Evolutionary conservation across 2,888 invertebrate genomes (phyloP), one percentile per base, ranked within the genome.

Genomic region (Heteromyza rotundicornis): DNA sequence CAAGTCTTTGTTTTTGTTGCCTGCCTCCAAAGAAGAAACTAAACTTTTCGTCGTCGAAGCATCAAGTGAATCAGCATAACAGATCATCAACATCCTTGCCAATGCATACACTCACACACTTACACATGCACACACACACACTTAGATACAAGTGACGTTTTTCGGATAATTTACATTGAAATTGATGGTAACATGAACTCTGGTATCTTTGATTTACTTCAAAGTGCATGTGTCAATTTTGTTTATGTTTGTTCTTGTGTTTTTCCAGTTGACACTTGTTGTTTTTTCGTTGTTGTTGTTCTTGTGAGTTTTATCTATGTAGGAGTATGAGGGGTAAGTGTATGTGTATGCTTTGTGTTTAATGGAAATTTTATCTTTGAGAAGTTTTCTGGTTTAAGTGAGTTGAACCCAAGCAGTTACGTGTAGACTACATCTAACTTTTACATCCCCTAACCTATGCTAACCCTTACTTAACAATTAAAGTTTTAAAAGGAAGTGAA

Each of bases 11-110:
- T n/a, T 40, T n/a, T 10, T n/a, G 40, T n/a, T 40, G 10, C n/a
- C n/a, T n/a, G 40, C n/a, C 19, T 47, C 19, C 5, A 7, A 8
- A 19, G 3, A 19, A 19, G 47, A 2, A 5, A 20, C 19, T 20
- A 47, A 47, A 47, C 47, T 47, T 40, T 40, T 47, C 47, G 47
- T 2, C 12, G n/a, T n/a, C n/a, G n/a, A n/a, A n/a, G n/a, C n/a
- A n/a, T n/a, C n/a, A n/a, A n/a, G n/a, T n/a, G n/a, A n/a, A n/a
- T n/a, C n/a, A n/a, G n/a, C n/a, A n/a, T n/a, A n/a, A n/a, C n/a
- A n/a, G n/a, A n/a, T n/a, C n/a, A 3, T 7, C 40, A 27, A 27
- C 40, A 40, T n/a, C 2, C 40, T n/a, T 40, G 40, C 2, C 40
- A 40, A n/a, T n/a, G n/a, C n/a, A n/a, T n/a, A n/a, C n/a, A n/a